Evolutionary conservation across 2,888 invertebrate genomes (phyloP), one percentile per base, ranked within the genome.

Genomic region (Lithodes maja): DNA sequence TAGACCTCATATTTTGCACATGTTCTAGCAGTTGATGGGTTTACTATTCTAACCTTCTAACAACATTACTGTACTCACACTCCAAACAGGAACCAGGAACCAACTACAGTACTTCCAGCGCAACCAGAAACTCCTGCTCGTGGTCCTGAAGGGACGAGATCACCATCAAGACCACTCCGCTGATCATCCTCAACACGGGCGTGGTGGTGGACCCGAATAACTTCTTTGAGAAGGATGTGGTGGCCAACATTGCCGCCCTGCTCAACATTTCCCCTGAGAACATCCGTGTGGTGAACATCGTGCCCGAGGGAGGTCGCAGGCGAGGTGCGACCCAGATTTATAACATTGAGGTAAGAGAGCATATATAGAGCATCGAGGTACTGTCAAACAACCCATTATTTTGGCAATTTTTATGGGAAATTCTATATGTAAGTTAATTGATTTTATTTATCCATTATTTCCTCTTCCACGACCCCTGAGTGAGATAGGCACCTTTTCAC

Each of bases 151-250:
- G 81, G 3, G 69, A 82, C 17, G 68, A 87, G 33, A 33, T 87
- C 12, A 85, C 85, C 74, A 79, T 90, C 77, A 90, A 82, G 49
- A 87, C 83, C 5, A 69, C 79, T n/a, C 91, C 91, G 2, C 52
- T 85, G 49, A 78, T 91, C n/a, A 83, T 90, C 71, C 85, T 90
- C 49, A 69, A 3, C 15, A 78, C 80, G 15, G 90, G 91, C 74
- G 49, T 77, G 17, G 85, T 83, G 54, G 78, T 87, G 2, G 33
- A 9, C 9, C 55, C 49, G 3, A 85, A 77, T 3, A 78, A 91
- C 50, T 87, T 91, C 75, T 91, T 78, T 78, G 87, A 91, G 17
- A 81, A 83, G 80, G 85, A 90, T 55, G 7, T 85, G n/a, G 81
- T 83, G 54, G 12, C 33, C 2, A 90, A 87, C 33, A 50, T 91